A percentile compares a stretch with the other conserved stretches of the same genome.
These are phyloP conservation scores for Lucinisca nassula DNA, from an alignment of 2,888 invertebrate genomes.

Conservation along the genomic window DNA sequence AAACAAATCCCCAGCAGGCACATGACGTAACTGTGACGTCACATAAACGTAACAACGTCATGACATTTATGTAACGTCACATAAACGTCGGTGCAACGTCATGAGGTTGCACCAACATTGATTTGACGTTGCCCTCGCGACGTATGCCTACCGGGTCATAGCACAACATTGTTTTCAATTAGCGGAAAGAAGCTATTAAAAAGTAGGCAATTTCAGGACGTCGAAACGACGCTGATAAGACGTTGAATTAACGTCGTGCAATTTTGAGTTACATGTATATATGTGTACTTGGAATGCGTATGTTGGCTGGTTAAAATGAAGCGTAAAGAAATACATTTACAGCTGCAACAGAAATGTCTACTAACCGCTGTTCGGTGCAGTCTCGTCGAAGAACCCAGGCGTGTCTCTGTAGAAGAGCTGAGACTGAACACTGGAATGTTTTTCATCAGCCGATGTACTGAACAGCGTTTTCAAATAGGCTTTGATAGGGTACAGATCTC, in stretches of 20 bases:
- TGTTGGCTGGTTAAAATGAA: neutral
- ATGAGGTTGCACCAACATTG: too few relatives aligned
- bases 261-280: neutral
- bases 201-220: neutral
- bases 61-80: too few relatives aligned
- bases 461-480: neutral
- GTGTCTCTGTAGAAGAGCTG: neutral
- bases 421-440: neutral
- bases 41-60: too few relatives aligned
- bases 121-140: too few relatives aligned
- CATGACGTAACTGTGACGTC: too few relatives aligned
- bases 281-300: neutral
- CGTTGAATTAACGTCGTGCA: neutral
- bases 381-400: neutral
- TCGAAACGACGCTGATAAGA: neutral
- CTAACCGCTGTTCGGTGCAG: neutral
- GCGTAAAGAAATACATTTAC: neutral
- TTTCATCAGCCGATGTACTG: neutral
- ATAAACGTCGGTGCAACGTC: too few relatives aligned
- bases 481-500: neutral
- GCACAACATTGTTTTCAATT: neutral
- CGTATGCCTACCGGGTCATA: too few relatives aligned
- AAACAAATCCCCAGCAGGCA: too few relatives aligned
- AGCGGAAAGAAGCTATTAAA: neutral
- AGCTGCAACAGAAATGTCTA: neutral